phyloP scores from a whole-genome alignment of 2,888 invertebrate genomes.

The Anaspis maculata region DNA sequence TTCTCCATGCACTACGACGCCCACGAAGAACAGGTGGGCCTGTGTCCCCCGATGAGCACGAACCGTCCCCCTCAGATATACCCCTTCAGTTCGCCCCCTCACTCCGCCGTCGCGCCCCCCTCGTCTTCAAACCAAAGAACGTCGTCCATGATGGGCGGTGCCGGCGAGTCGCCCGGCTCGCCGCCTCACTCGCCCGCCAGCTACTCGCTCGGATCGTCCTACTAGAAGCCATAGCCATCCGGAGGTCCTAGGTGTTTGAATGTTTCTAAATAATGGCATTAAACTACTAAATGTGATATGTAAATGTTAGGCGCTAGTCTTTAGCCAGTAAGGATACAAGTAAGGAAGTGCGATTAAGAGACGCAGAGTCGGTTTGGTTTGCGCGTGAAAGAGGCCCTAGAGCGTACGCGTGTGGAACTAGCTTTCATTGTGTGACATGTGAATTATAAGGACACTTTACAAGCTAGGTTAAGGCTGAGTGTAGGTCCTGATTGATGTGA shows the following conservation, averaged over 20 bases:
- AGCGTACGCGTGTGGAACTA: too few species aligned
- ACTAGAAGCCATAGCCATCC: conserved; percentile 3
- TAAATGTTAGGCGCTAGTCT: conserved; percentile 22
- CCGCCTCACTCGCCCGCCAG: neutral
- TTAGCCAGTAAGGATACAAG: conserved; percentile 5
- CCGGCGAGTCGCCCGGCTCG: conserved; percentile 6
- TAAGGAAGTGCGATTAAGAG: conserved; percentile 5
- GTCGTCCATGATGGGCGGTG: conserved; percentile 4
- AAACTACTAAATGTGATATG: conserved; percentile 24
- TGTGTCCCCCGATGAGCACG: conserved; percentile 22
- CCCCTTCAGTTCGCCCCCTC: conserved; percentile 10
- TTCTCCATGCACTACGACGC: conserved; percentile 23
- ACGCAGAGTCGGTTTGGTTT: too few species aligned
- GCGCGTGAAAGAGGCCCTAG: too few species aligned
- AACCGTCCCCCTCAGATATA: conserved; percentile 22
- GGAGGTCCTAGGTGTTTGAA: conserved; percentile 12
- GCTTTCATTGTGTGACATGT: too few species aligned
- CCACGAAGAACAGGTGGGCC: conserved; percentile 28
- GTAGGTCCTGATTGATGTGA: too few species aligned
- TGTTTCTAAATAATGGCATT: conserved; percentile 6
- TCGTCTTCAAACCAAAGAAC: conserved; percentile 23
- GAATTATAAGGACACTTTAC: too few species aligned
- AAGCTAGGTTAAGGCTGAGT: too few species aligned
- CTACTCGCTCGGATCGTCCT: neutral
- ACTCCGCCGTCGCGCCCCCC: neutral